Evolutionary conservation across 1,140 invertebrate genomes (phyloP), one percentile per base, ranked within the genome.

Genomic region (Pteromalus puparum): DNA sequence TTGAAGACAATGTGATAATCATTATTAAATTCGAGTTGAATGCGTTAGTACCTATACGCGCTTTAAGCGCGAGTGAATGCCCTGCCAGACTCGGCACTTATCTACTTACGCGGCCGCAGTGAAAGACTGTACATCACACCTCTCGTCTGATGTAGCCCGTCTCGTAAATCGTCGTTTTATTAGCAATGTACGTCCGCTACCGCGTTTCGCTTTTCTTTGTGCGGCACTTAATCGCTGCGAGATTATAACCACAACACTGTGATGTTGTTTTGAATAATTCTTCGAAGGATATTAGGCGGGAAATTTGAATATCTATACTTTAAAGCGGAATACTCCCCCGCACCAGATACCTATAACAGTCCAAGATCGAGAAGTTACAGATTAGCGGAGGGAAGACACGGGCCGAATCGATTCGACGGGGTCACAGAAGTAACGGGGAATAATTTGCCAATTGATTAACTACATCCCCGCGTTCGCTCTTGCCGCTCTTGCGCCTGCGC

Each of bases 371-470:
- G n/a, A n/a, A n/a, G n/a, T n/a, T n/a, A n/a, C n/a, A n/a, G n/a
- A n/a, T n/a, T n/a, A 30, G 30, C 30, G 1, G 26, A 30, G 10
- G 24, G 18, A 30, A 15, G 24, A 15, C 7, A 24, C 76, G 78
- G 28, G 68, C 53, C 85, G 86, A 88, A 91, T 90, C 85, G 89
- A 90, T 90, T 88, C 81, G 85, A 87, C 68, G 81, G 82, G 81
- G 83, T 85, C 84, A 84, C 75, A 26, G 74, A 75, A 89, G 87
- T 91, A 91, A 92, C 90, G 90, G 90, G 84, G 76, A 87, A 87
- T 87, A 90, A 91, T 92, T 91, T 88, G 87, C 89, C 90, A 89
- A 91, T 91, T 91, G 89, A 91, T 91, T 90, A 90, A 87, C 88
- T 88, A 86, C 70, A 85, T 86, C 84, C 86, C 76, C 68, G 38